Evolutionary conservation across 2,797 vertebrate genomes (phyloP).

Genomic region (Sciurus vulgaris): DNA sequence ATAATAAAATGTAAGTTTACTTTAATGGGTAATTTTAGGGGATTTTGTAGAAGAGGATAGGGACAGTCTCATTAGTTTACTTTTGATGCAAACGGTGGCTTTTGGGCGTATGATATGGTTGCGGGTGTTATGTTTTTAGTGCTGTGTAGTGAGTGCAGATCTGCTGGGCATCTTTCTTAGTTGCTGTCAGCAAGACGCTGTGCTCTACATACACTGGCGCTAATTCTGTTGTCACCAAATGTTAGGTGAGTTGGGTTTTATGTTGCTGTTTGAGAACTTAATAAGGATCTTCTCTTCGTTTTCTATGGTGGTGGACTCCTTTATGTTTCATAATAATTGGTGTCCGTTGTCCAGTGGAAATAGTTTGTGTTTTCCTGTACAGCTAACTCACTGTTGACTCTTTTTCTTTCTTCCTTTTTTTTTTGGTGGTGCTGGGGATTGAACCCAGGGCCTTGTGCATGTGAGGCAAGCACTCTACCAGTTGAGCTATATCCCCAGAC

Average conservation of each 20-base stretch:
- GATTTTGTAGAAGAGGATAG: neutral
- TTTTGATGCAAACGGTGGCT: neutral
- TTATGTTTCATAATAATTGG: neutral
- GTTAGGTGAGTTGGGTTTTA: neutral
- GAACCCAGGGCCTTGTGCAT: no score
- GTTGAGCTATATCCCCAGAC: no score
- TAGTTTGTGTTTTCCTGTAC: neutral
- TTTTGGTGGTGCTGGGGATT: no score
- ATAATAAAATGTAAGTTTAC: neutral
- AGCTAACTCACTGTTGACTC: neutral
- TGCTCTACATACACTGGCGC: neutral
- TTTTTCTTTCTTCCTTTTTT: no score
- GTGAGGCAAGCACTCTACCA: no score
- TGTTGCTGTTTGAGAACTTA: neutral
- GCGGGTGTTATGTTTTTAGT: neutral
- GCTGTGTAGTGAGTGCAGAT: neutral
- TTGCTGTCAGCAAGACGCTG: neutral
- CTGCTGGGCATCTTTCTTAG: neutral
- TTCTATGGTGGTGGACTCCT: neutral
- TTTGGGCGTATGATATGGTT: neutral
- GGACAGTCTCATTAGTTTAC: neutral
- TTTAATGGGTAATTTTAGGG: neutral
- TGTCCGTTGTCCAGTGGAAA: neutral
- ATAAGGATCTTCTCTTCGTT: constrained; percentile 14
- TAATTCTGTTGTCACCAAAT: neutral